Percentiles rank a stretch among this genome's conserved stretches.
phyloP scores from a whole-genome alignment of 2,113 vertebrate genomes.

The Taurulus bubalis region DNA sequence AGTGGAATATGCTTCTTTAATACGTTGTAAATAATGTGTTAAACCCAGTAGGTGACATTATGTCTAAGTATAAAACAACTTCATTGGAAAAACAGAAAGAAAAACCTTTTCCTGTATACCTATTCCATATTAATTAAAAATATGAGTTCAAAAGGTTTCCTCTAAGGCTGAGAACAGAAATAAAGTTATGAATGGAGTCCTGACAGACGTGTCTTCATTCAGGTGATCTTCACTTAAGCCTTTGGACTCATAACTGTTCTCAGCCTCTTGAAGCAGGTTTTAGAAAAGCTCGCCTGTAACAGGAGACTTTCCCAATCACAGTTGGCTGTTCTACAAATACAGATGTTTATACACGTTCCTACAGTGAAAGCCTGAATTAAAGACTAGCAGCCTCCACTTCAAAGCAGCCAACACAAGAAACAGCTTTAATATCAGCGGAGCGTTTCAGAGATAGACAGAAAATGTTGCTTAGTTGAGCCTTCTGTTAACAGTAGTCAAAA shows the following conservation, averaged over 20 bases:
- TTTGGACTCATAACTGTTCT: neutral
- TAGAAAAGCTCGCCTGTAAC: too few relatives aligned
- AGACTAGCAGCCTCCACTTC: too few relatives aligned
- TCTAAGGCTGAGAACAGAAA: neutral
- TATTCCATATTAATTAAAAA: conserved; percentile 5
- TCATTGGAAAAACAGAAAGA: neutral
- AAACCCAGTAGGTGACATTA: conserved; percentile 53
- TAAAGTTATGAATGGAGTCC: neutral
- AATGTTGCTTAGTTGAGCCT: too few relatives aligned
- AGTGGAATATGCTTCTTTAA: neutral
- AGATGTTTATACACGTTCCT: too few relatives aligned
- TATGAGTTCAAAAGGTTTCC: conserved; percentile 3
- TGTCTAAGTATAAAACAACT: neutral
- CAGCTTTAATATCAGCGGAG: too few relatives aligned
- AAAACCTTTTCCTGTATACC: too few relatives aligned
- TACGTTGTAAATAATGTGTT: neutral
- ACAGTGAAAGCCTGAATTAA: too few relatives aligned
- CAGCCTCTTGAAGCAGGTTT: neutral
- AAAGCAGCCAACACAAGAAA: too few relatives aligned
- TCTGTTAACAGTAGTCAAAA: too few relatives aligned
- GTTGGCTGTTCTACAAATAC: too few relatives aligned
- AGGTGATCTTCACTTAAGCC: neutral
- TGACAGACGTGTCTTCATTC: neutral
- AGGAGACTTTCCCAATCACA: too few relatives aligned
- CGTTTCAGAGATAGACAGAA: too few relatives aligned